Evolutionary conservation across 2,797 vertebrate species (phyloP).

Genomic region (Cossypha dichroa): DNA sequence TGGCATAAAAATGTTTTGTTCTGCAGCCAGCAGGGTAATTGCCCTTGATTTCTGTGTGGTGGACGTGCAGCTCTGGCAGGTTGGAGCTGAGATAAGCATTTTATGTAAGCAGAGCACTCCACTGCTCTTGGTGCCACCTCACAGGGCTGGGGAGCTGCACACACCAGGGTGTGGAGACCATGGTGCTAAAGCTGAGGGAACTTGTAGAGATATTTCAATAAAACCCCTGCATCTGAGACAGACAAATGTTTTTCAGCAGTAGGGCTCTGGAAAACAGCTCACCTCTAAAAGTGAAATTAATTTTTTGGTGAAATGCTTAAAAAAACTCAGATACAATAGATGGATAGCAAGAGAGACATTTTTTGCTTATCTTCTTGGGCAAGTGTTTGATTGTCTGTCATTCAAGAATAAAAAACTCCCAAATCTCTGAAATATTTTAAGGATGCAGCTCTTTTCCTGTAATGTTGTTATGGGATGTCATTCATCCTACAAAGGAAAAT

Average conservation of each 20-base stretch:
- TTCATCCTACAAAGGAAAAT: neutral
- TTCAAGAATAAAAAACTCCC: neutral
- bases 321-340: neutral
- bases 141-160: neutral
- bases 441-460: neutral
- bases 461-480: neutral
- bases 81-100: constrained; percentile 22
- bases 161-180: neutral
- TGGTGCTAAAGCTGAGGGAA: neutral
- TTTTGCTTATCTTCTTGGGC: neutral
- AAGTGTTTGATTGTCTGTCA: neutral
- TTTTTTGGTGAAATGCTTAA: neutral
- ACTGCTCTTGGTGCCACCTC: neutral
- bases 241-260: neutral
- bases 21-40: constrained; percentile 9
- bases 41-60: constrained; percentile 10
- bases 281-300: neutral
- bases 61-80: neutral
- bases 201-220: neutral
- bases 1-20: neutral
- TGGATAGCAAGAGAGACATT: neutral
- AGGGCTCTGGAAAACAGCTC: neutral
- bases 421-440: neutral
- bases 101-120: neutral
- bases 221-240: neutral